Evolutionary conservation across 2,797 vertebrate genomes (phyloP), one percentile per base, ranked within the genome.

Genomic region (Lagocephalus sceleratus): DNA sequence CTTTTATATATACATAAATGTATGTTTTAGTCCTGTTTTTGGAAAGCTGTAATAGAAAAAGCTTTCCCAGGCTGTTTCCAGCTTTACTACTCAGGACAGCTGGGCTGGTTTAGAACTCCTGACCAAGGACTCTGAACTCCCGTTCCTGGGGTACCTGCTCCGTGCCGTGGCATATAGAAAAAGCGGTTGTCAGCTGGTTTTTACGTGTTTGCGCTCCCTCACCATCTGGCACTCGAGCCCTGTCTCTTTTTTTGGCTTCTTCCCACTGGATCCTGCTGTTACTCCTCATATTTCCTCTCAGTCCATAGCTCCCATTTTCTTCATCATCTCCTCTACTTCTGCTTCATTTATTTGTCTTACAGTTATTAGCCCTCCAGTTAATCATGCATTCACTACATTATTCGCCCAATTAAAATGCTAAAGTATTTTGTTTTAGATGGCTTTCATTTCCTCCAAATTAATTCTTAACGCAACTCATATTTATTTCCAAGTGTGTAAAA

Each of bases 191-290:
- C 43, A 47, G 29, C 52, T 51, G 56, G 45, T 46, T 57, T n/a
- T 63, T 29, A 47, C 20, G 20, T 4, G 1, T 62, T 64, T 52
- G 19, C 43, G 23, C 26, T 49, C 16, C n/a, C 32, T 57, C 59
- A 47, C 71, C 73, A 76, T 71, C 71, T 66, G 68, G 73, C 69
- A 47, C 58, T 59, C 54, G 48, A 56, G 58, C 61, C 71, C 64
- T 50, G 52, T 65, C 66, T 66, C 17, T n/a, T 54, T 14, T 25
- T 51, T 68, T 57, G 57, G 54, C 49, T 65, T 75, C 64, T 61
- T 75, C 66, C 55, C 54, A 57, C 40, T 59, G 57, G 42, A 61
- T 63, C 58, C 39, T 43, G 41, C 73, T 60, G 48, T 43, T 23
- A 40, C 38, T 45, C 8, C 26, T 20, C 43, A 25, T 12, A 51